Evolutionary conservation across 2,888 invertebrate genomes (phyloP).

Genomic region (Drosophila koepferae): DNA sequence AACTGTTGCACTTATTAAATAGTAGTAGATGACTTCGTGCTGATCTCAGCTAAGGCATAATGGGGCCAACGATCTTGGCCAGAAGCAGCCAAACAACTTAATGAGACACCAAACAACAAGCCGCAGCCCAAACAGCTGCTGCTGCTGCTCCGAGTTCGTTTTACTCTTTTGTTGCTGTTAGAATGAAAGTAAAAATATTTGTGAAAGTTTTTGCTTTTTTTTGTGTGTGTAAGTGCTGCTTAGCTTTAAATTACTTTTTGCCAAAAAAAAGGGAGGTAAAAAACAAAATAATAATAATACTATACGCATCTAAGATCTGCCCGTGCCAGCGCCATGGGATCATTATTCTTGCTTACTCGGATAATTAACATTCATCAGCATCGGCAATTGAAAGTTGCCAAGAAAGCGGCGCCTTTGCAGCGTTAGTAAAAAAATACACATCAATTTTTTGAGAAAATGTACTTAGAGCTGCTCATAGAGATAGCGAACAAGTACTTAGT

Average conservation of each 20-base stretch:
- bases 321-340: constrained; percentile 19
- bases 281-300: neutral
- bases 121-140: constrained; percentile 25
- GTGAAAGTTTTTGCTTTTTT: constrained; percentile 65
- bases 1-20: constrained; percentile 69
- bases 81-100: constrained; percentile 70
- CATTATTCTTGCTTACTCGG: constrained; percentile 44
- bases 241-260: constrained; percentile 53
- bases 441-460: neutral
- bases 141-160: neutral
- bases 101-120: constrained; percentile 54
- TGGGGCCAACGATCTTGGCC: constrained; percentile 75
- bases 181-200: constrained; percentile 75
- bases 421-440: neutral
- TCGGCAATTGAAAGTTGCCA: constrained; percentile 38
- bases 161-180: constrained; percentile 54
- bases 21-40: constrained; percentile 39
- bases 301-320: constrained; percentile 49
- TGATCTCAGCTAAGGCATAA: constrained; percentile 46
- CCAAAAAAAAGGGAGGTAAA: constrained; percentile 41
- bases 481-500: neutral
- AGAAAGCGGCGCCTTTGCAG: constrained; percentile 9
- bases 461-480: neutral
- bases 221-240: constrained; percentile 31
- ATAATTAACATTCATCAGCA: constrained; percentile 54